Evolutionary conservation across 2,797 vertebrate species (phyloP).

Genomic region (Syndactyla subalaris): DNA sequence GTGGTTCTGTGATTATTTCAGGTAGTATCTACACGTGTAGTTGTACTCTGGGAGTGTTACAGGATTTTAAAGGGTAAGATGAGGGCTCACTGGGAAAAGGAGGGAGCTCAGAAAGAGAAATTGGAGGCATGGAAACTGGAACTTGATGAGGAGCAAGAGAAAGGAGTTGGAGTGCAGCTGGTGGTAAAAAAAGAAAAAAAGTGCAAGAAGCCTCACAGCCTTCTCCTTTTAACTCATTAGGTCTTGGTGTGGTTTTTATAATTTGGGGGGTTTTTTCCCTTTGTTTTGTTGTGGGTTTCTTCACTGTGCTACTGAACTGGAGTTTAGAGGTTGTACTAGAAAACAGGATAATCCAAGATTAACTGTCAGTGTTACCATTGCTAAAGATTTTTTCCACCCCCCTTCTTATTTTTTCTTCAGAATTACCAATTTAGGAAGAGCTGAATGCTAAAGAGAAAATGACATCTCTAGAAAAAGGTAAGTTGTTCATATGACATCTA

Average conservation of each 20-base stretch:
- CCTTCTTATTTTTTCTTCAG: background rate
- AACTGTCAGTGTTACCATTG: background rate
- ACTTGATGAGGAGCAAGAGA: background rate
- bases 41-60: background rate
- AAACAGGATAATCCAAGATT: background rate
- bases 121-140: background rate
- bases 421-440: background rate
- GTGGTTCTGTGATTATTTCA: background rate
- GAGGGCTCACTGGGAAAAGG: background rate
- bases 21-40: background rate
- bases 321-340: background rate
- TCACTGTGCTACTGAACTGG: background rate
- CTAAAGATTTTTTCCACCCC: background rate
- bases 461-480: slow-evolving; percentile 57
- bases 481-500: background rate
- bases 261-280: accelerated
- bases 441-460: slow-evolving; percentile 35
- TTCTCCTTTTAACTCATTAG: background rate
- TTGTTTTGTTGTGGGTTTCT: background rate
- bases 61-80: background rate
- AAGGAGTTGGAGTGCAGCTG: background rate
- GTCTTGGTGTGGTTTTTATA: background rate
- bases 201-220: background rate
- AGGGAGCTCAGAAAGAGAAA: background rate
- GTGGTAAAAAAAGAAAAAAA: background rate